Percentiles rank a stretch among this genome's conserved stretches.
Evolutionary conservation across 2,113 vertebrate species (phyloP).

Genomic region (Syrrhaptes paradoxus): DNA sequence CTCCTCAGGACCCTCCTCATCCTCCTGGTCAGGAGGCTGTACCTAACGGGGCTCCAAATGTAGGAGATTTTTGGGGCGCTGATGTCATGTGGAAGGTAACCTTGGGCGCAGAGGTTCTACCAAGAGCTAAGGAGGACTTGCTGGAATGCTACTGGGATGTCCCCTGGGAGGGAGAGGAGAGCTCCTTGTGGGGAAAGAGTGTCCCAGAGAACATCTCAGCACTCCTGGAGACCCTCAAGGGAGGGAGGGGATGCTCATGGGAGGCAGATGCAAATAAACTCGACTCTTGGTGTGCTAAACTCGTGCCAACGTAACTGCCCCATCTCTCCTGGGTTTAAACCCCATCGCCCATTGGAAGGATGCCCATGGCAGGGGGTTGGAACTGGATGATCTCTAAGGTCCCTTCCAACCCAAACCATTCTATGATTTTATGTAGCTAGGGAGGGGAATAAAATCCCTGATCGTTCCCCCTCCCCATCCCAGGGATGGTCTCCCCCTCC

Average conservation of each 20-base stretch:
- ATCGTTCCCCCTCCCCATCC: not conserved
- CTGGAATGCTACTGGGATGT: not conserved
- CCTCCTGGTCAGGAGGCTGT: not conserved
- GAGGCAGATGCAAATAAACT: not conserved
- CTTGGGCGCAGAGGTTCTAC: not conserved
- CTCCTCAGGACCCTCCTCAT: not conserved
- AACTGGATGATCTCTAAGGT: no score
- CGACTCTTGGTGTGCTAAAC: not conserved
- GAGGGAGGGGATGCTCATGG: rapidly evolving
- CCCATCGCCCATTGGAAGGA: rapidly evolving
- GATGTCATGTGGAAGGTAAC: not conserved
- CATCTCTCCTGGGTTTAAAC: not conserved
- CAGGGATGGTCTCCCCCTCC: rapidly evolving
- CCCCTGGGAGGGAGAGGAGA: not conserved
- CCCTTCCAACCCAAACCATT: no score
- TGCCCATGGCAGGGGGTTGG: no score
- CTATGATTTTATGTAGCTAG: no score
- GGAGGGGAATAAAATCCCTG: not conserved
- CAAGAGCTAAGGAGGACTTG: not conserved
- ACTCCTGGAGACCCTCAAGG: not conserved
- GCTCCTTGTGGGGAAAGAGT: not conserved
- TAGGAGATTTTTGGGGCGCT: not conserved
- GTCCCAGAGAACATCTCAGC: not conserved
- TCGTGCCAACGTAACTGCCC: rapidly evolving
- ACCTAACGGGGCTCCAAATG: rapidly evolving